These are phyloP conservation scores for Exephanes ischioxanthus DNA, from an alignment of 2,888 invertebrate species.

Conservation along the genomic window DNA sequence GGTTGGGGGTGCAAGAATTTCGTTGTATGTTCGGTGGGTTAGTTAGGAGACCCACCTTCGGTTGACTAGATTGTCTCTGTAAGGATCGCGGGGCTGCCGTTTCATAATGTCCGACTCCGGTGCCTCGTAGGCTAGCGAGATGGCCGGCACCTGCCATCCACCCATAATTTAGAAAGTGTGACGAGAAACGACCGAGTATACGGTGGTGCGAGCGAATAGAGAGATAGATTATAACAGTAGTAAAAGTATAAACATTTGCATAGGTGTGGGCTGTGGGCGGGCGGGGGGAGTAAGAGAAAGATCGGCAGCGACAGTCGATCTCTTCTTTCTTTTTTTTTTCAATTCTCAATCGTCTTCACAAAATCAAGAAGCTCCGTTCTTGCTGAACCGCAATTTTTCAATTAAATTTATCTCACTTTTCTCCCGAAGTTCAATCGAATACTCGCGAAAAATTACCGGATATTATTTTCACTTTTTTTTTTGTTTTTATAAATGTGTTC, in stretches of 20 bases:
- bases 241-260: conserved; percentile 46
- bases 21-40: conserved; percentile 80
- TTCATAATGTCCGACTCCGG: conserved; percentile 99
- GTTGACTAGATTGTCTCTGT: conserved; percentile 99
- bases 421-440: not conserved
- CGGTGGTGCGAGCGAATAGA: conserved; percentile 66
- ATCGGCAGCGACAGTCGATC: conserved; percentile 34
- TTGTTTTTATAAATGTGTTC: not conserved
- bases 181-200: conserved; percentile 62
- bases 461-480: not conserved
- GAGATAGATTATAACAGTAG: conserved; percentile 64
- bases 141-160: conserved; percentile 95
- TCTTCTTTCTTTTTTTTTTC: not conserved
- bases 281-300: conserved; percentile 15
- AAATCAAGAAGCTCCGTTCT: conserved; percentile 5
- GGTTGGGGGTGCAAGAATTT: conserved; percentile 62
- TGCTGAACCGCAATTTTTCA: conserved; percentile 22
- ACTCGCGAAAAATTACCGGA: not conserved
- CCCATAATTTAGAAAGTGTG: conserved; percentile 80
- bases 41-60: conserved; percentile 93
- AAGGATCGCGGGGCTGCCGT: conserved; percentile 98
- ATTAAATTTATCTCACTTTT: not conserved
- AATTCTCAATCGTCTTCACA: not conserved
- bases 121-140: conserved; percentile 99
- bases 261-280: conserved; percentile 12